Evolutionary conservation across 2,797 vertebrate species (phyloP).

Genomic region (Eulemur coronatus): DNA sequence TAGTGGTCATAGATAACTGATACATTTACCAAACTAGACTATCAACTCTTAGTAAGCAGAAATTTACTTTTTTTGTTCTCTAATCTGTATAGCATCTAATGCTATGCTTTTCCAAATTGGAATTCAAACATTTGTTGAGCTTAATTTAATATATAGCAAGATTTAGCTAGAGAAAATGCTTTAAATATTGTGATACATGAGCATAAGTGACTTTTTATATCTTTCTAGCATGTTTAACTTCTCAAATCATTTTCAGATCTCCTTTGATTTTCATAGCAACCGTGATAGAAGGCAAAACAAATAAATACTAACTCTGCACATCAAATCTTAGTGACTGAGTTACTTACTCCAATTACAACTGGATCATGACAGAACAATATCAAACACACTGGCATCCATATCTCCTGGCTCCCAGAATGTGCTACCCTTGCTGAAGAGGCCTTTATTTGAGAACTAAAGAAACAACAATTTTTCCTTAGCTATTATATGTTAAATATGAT

Average conservation of each 20-base stretch:
- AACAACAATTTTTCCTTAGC: background rate
- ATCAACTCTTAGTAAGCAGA: background rate
- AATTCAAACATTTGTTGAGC: slow-evolving; percentile 42
- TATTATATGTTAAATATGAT: background rate
- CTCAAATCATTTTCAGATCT: slow-evolving; percentile 32
- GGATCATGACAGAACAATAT: background rate
- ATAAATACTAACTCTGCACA: background rate
- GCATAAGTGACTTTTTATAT: background rate
- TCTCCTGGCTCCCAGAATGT: background rate
- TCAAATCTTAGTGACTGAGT: background rate
- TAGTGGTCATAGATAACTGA: background rate
- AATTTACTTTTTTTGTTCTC: background rate
- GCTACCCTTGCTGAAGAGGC: background rate
- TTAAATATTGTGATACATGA: slow-evolving; percentile 34
- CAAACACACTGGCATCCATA: background rate
- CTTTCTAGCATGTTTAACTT: background rate
- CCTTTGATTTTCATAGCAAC: slow-evolving; percentile 46
- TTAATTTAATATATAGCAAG: slow-evolving; percentile 21
- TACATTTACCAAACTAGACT: background rate
- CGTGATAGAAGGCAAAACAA: background rate
- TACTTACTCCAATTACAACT: background rate
- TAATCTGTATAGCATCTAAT: background rate
- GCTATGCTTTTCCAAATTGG: background rate
- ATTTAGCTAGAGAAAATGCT: slow-evolving; percentile 29
- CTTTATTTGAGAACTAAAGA: background rate